Evolutionary conservation across 2,888 invertebrate genomes (phyloP).

Genomic region (Rugalucina vietnamica): DNA sequence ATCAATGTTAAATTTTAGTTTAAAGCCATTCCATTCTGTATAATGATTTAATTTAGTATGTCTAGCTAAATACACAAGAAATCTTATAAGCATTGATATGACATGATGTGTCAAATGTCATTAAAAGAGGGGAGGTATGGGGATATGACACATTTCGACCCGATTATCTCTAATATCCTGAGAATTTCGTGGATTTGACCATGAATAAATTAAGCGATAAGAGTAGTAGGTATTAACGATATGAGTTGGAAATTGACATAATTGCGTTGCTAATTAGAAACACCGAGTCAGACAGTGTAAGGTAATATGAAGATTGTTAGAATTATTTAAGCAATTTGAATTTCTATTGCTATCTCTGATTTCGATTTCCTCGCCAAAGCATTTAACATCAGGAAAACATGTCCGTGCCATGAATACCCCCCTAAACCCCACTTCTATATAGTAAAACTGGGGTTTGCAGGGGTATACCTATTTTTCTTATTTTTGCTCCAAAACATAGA

Average conservation of each 20-base stretch:
- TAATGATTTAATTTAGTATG: not conserved
- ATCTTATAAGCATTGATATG: not conserved
- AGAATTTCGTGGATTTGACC: not conserved
- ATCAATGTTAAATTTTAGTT: not conserved
- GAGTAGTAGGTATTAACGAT: not conserved
- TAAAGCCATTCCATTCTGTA: not conserved
- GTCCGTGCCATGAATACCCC: too few relatives aligned
- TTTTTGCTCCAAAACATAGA: too few relatives aligned
- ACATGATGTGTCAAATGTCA: not conserved
- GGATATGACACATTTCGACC: not conserved
- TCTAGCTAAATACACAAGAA: not conserved
- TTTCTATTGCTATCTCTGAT: too few relatives aligned
- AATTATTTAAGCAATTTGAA: not conserved
- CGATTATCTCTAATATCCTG: not conserved
- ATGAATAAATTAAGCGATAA: constrained; percentile 12
- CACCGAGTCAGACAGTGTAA: not conserved
- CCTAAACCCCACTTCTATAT: too few relatives aligned
- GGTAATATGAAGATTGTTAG: not conserved
- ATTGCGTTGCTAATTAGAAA: not conserved
- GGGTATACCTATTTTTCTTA: too few relatives aligned
- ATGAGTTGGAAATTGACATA: constrained; percentile 2
- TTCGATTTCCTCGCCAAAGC: too few relatives aligned
- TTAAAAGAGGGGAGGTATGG: not conserved
- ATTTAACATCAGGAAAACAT: too few relatives aligned
- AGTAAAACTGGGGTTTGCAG: too few relatives aligned